Evolutionary conservation across 2,113 vertebrate species (phyloP).

Genomic region (Anseranas semipalmata): DNA sequence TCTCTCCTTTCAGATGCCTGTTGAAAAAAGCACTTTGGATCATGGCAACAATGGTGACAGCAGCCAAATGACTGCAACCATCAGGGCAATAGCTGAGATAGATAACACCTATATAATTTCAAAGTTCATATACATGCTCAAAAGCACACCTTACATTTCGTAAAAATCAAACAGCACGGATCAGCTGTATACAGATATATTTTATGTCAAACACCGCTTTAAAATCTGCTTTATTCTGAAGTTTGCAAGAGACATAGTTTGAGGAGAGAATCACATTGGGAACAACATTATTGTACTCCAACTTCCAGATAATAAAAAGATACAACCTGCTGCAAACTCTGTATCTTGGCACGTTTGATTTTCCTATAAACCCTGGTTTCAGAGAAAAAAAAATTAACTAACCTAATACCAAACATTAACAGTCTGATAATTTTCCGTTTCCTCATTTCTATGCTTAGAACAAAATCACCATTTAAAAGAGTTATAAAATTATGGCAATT

Average conservation of each 20-base stretch:
- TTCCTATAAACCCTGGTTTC: slow-evolving; percentile 61
- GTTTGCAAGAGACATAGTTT: neutral
- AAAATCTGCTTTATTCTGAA: neutral
- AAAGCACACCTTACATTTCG: neutral
- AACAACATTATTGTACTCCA: neutral
- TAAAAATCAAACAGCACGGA: neutral
- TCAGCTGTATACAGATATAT: neutral
- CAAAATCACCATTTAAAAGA: neutral
- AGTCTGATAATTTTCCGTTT: slow-evolving; percentile 43
- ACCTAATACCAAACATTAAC: slow-evolving; percentile 32
- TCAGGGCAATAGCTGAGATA: neutral
- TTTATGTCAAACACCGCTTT: neutral
- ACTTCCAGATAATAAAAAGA: neutral
- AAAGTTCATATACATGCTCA: neutral
- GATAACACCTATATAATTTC: neutral
- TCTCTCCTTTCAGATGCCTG: neutral
- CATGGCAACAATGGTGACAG: neutral
- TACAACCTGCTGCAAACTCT: neutral
- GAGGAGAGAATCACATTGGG: neutral
- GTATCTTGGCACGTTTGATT: slow-evolving; percentile 29
- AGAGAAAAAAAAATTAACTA: slow-evolving; percentile 47
- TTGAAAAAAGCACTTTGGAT: neutral
- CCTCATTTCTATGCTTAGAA: slow-evolving; percentile 49
- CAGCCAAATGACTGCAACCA: neutral
- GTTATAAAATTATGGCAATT: neutral